Conservation (phyloP, 2,113 vertebrate species). For the Myotis brandtii region DNA sequence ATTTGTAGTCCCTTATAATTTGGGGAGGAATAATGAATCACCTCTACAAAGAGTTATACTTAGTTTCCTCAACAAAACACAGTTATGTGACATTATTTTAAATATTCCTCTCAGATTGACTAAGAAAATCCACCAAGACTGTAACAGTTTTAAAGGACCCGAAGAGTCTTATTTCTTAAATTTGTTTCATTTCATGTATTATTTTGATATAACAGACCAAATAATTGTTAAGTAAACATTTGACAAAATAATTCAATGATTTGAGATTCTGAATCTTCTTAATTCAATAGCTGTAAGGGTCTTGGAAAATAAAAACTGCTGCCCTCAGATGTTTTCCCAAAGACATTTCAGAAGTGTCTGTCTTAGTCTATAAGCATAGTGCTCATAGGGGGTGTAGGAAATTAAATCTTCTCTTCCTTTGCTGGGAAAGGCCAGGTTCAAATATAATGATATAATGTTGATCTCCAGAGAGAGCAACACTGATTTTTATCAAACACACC, state of each 20-base stretch:
- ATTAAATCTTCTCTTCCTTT: background rate
- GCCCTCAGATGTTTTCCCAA: background rate
- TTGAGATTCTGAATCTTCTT: background rate
- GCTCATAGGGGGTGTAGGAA: background rate
- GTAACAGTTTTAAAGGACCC: background rate
- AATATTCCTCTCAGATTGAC: background rate
- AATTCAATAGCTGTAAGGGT: background rate
- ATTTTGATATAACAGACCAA: background rate
- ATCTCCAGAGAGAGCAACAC: background rate
- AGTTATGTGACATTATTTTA: background rate
- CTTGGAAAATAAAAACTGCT: background rate
- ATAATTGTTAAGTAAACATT: background rate
- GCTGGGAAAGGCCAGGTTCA: background rate
- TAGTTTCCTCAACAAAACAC: background rate
- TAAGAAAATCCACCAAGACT: background rate
- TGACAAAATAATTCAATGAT: background rate
- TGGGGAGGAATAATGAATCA: background rate
- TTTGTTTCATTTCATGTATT: background rate
- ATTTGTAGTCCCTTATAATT: background rate
- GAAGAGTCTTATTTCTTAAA: background rate
- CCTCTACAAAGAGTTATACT: background rate
- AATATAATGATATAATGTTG: background rate
- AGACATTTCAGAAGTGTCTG: background rate
- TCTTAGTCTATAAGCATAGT: background rate
- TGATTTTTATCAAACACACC: background rate